Percentiles rank a stretch among this genome's conserved stretches.
Evolutionary conservation across 2,113 vertebrate genomes (phyloP).

Genomic region (Zeus faber): DNA sequence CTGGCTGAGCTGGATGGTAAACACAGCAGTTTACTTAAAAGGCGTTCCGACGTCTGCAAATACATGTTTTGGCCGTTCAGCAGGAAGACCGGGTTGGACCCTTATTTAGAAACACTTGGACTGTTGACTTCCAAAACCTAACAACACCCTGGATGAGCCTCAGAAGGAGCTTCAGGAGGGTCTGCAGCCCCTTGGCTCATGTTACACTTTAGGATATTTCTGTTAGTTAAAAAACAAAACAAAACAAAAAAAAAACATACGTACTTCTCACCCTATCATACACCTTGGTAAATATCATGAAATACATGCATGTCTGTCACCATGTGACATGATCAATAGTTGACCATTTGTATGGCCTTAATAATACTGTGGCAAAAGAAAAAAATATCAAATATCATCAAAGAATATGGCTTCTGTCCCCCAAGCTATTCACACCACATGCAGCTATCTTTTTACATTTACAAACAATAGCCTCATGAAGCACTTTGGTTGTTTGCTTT

Average conservation of each 20-base stretch:
- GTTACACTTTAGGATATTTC: too few relatives aligned
- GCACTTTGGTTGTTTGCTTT: conserved; percentile 36
- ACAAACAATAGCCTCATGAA: conserved; percentile 37
- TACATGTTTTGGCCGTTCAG: conserved; percentile 12
- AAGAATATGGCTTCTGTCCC: conserved; percentile 55
- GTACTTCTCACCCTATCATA: neutral
- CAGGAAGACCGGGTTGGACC: conserved; percentile 19
- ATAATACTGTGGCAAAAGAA: conserved; percentile 8
- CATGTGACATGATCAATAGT: conserved; percentile 28
- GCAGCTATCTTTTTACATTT: conserved; percentile 32
- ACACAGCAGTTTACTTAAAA: conserved; percentile 4
- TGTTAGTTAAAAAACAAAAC: neutral
- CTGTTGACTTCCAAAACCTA: neutral
- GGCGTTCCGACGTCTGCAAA: neutral
- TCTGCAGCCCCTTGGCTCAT: neutral
- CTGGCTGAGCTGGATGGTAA: neutral
- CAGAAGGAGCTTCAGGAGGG: neutral
- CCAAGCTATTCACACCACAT: conserved; percentile 34
- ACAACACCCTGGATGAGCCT: neutral
- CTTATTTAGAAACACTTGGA: neutral
- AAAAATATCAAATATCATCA: conserved; percentile 6
- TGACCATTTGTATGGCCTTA: conserved; percentile 7
- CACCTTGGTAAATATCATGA: too few relatives aligned
- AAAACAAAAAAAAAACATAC: neutral
- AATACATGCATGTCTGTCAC: too few relatives aligned